Base-by-base conservation (phyloP, 2,888 invertebrate species). In the Gymnosoma rotundatum region DNA sequence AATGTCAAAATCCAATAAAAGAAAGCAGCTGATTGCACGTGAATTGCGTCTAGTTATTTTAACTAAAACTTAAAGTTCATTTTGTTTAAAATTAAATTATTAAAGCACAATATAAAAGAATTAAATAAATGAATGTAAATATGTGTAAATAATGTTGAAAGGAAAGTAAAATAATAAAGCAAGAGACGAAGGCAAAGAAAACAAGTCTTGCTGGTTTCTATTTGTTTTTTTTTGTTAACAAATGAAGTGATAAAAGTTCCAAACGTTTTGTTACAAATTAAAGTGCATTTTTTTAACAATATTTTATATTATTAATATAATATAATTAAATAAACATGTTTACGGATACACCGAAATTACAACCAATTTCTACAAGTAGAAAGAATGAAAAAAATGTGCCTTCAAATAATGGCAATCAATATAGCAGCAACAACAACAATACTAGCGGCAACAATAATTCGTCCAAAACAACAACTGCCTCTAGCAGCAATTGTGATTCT, bases 301-400 rank as follows among this genome's bases (percentile, higher is more conserved):
- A n/a, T 3, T 48, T 16, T 6, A 6, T 48, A n/a, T 48, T n/a
- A 48, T 48, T 48, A 1, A 48, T n/a, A 48, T 5, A 48, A 12
- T 12, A 50, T 66, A 48, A 2, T 36, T 42, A 25, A 54, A 32
- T 56, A 16, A 32, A 76, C 58, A 82, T 85, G 85, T 82, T 83
- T 64, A 85, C 82, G 83, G 87, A 87, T 64, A 83, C 78, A n/a
- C 87, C 86, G 14, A 86, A 86, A 64, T 66, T 87, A 10, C 87
- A 87, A 70, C 87, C 87, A 36, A 86, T 87, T 74, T 83, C 87
- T 64, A 83, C 78, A 58, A 81, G 83, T 75, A 80, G 61, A 52
- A 56, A 42, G 0, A 73, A 10, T 10, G 78, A 74, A 25, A 81
- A 83, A 67, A 78, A 73, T 36, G 75, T 78, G 67, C 78, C 83